Evolutionary conservation across 2,888 invertebrate genomes (phyloP).

Genomic region (Nephrotoma guestfalica): DNA sequence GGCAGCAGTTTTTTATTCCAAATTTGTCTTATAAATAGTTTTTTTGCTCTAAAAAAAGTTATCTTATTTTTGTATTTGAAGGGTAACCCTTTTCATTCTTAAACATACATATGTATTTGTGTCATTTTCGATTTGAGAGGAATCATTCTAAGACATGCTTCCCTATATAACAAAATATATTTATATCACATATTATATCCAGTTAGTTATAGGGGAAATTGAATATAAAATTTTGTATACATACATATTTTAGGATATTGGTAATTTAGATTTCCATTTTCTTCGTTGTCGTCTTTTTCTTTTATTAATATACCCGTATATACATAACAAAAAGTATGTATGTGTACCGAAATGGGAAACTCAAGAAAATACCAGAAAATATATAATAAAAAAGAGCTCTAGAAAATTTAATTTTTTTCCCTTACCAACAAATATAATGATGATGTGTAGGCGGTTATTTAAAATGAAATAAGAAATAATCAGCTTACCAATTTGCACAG

Average conservation of each 20-base stretch:
- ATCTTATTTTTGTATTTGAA: neutral
- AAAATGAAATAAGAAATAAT: neutral
- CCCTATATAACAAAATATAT: neutral
- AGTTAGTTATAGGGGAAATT: neutral
- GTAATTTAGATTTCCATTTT: neutral
- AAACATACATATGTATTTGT: neutral
- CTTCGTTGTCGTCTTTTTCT: neutral
- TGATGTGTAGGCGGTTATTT: neutral
- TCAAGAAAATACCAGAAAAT: neutral
- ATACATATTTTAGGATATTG: neutral
- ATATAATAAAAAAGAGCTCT: neutral
- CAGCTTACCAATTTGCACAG: conserved; percentile 29
- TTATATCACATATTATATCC: neutral
- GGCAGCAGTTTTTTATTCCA: neutral
- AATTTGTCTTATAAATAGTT: neutral
- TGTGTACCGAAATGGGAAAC: neutral
- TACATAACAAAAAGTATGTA: neutral
- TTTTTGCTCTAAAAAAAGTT: neutral
- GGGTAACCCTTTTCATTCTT: neutral
- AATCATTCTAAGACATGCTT: neutral
- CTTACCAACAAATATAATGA: neutral
- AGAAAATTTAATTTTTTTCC: neutral
- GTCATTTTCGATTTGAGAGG: neutral
- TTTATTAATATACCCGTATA: neutral
- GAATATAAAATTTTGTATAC: neutral